A percentile compares a stretch with the other conserved stretches of the same genome.
Conservation (phyloP, 2,113 vertebrate genomes). For the Mohoua ochrocephala region DNA sequence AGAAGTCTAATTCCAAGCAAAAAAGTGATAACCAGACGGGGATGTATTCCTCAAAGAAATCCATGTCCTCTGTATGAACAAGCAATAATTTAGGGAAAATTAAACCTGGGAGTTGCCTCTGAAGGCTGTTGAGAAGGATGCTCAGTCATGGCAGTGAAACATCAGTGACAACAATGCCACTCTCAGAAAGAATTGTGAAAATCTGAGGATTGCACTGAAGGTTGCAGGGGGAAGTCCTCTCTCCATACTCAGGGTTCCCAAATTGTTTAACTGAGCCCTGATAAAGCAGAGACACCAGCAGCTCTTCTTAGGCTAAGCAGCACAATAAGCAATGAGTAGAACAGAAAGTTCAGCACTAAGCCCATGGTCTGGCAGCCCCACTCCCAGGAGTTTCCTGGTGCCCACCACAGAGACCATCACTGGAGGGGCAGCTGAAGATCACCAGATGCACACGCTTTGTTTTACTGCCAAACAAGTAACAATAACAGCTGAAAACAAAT, state of each 20-base stretch:
- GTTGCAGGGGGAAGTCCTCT: neutral
- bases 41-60: neutral
- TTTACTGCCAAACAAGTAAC: neutral
- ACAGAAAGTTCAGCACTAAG: neutral
- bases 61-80: neutral
- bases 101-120: neutral
- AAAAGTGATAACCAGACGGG: neutral
- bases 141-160: neutral
- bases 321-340: neutral
- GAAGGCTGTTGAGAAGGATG: neutral
- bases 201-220: neutral
- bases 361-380: neutral
- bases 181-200: neutral
- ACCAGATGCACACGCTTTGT: neutral
- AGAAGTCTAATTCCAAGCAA: neutral
- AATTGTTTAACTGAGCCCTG: neutral
- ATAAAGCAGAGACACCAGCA: neutral
- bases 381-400: neutral
- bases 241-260: neutral
- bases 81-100: neutral
- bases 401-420: neutral
- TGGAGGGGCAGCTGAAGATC: neutral
- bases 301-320: neutral
- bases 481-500: neutral
- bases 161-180: fast-evolving